These are phyloP conservation scores for Drosophila anomelani DNA, from an alignment of 2,888 invertebrate genomes.

Conservation along the genomic window DNA sequence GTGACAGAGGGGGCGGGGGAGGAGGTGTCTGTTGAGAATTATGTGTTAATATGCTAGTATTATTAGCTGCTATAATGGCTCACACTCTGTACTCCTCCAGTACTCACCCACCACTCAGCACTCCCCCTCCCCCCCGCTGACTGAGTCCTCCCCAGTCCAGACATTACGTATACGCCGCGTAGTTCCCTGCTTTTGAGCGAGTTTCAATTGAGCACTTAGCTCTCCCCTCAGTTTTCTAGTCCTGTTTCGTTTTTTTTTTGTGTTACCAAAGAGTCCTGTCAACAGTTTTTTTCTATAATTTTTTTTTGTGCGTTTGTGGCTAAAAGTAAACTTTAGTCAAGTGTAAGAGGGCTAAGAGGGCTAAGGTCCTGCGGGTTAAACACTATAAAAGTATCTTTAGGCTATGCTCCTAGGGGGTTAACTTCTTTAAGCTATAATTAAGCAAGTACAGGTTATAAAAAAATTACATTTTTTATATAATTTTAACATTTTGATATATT, in stretches of 20 bases:
- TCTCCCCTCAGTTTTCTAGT: conserved; percentile 5
- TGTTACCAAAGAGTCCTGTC: conserved; percentile 33
- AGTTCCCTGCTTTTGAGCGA: conserved; percentile 41
- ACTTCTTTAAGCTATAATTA: neutral
- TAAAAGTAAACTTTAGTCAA: conserved; percentile 9
- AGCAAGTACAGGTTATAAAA: neutral
- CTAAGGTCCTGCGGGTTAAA: neutral
- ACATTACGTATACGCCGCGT: conserved; percentile 70
- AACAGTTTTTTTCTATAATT: conserved; percentile 20
- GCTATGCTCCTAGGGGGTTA: too few relatives aligned
- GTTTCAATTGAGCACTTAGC: conserved; percentile 61
- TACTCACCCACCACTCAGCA: too few relatives aligned
- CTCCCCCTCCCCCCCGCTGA: too few relatives aligned
- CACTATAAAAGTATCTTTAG: neutral
- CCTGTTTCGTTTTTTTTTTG: conserved; percentile 7
- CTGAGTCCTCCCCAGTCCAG: conserved; percentile 24
- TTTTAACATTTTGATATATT: neutral
- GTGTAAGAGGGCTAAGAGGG: neutral
- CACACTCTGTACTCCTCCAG: conserved; percentile 4
- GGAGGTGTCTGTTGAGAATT: conserved; percentile 66
- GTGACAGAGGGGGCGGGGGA: conserved; percentile 8
- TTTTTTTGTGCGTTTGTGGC: conserved; percentile 15
- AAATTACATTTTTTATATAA: too few relatives aligned
- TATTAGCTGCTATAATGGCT: conserved; percentile 63
- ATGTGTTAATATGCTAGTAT: conserved; percentile 78